Evolutionary conservation across 2,797 vertebrate genomes (phyloP).

Genomic region (Acipenser ruthenus): DNA sequence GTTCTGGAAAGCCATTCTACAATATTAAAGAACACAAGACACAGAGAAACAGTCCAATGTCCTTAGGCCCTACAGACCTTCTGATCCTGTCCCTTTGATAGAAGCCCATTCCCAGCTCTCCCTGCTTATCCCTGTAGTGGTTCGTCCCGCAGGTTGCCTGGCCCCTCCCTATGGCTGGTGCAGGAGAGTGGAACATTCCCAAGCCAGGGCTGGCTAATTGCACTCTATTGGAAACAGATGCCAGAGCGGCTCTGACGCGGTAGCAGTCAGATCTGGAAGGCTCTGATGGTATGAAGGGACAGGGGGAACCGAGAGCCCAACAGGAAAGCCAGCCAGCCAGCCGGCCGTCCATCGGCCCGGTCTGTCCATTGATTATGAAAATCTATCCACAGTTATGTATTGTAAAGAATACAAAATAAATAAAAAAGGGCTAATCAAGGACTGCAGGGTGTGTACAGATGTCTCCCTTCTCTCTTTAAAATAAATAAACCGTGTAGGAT

Average conservation of each 20-base stretch:
- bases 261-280: conserved; percentile 55
- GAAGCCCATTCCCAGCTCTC: no score
- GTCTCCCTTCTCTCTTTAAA: no score
- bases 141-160: no score
- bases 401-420: background rate
- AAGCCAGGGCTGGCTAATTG: conserved; percentile 57
- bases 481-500: no score
- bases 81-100: no score
- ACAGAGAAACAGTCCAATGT: no score
- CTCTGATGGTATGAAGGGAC: conserved; percentile 48
- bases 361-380: conserved; percentile 10
- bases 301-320: conserved; percentile 17
- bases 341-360: no score
- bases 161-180: no score
- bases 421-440: background rate
- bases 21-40: no score
- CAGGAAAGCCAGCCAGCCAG: background rate
- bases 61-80: no score
- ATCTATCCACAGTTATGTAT: background rate
- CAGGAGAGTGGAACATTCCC: conserved; percentile 48
- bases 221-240: conserved; percentile 65
- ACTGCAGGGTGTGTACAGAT: background rate
- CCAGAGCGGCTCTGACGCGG: conserved; percentile 54
- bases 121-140: no score
- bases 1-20: no score